These are phyloP conservation scores for Ennomos fuscantarius DNA, from an alignment of 2,888 invertebrate genomes.

Conservation along the genomic window DNA sequence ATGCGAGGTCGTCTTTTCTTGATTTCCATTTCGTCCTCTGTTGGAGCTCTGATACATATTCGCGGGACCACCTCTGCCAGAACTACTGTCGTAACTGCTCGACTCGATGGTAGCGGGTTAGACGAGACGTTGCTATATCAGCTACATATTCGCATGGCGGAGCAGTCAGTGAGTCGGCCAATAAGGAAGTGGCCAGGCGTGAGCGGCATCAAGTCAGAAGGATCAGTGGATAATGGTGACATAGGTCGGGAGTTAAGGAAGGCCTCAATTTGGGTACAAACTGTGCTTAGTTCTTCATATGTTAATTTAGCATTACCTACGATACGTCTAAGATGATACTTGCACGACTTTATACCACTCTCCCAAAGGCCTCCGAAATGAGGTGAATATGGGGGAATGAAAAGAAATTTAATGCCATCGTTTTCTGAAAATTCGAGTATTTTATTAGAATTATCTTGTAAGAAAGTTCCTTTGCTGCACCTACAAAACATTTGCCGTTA, in stretches of 20 bases:
- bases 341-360: slow-evolving; percentile 15
- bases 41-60: slow-evolving; percentile 41
- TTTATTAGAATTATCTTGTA: slow-evolving; percentile 2
- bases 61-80: slow-evolving; percentile 34
- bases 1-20: slow-evolving; percentile 6
- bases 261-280: slow-evolving; percentile 39
- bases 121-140: not conserved
- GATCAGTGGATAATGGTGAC: slow-evolving; percentile 37
- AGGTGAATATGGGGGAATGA: slow-evolving; percentile 26
- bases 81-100: slow-evolving; percentile 31
- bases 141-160: slow-evolving; percentile 16
- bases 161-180: slow-evolving; percentile 29
- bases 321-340: slow-evolving; percentile 8
- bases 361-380: slow-evolving; percentile 29
- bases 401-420: slow-evolving; percentile 27
- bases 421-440: slow-evolving; percentile 13
- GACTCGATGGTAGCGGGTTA: slow-evolving; percentile 22
- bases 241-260: slow-evolving; percentile 43
- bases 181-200: slow-evolving; percentile 53
- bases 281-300: slow-evolving; percentile 38
- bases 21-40: slow-evolving; percentile 36
- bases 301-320: not conserved
- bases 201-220: slow-evolving; percentile 40
- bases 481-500: slow-evolving; percentile 39
- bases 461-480: slow-evolving; percentile 35